A percentile compares a stretch with the other conserved stretches of the same genome.
Conservation (phyloP, 2,888 invertebrate species). For the Hirtodrosophila histrioides region DNA sequence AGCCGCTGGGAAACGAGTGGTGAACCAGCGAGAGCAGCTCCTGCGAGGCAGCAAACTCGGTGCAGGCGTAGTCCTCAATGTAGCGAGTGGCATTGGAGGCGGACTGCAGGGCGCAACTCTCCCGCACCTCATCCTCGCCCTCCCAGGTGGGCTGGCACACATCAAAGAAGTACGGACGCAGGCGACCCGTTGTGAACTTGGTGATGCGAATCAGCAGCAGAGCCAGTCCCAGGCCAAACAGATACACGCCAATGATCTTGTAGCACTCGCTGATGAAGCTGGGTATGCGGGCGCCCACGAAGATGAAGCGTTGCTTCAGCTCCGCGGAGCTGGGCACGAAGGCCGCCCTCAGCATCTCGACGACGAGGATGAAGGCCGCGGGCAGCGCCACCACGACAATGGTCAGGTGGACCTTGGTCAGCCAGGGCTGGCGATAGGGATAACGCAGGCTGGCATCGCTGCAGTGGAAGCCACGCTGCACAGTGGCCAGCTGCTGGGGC, state of each 20-base stretch:
- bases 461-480: constrained; percentile 94
- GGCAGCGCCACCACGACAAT: constrained; percentile 71
- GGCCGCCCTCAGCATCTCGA: constrained; percentile 78
- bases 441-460: constrained; percentile 95
- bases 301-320: constrained; percentile 67
- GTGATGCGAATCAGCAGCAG: constrained; percentile 55
- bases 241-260: constrained; percentile 73
- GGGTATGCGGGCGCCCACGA: constrained; percentile 74
- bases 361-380: constrained; percentile 66
- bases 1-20: constrained; percentile 78
- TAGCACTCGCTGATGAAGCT: constrained; percentile 80
- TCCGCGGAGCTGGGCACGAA: constrained; percentile 50
- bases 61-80: constrained; percentile 66
- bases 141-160: constrained; percentile 75
- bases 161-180: constrained; percentile 77
- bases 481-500: constrained; percentile 64
- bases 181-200: constrained; percentile 65
- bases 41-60: constrained; percentile 63
- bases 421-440: constrained; percentile 86
- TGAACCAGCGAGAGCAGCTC: constrained; percentile 67
- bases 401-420: constrained; percentile 75
- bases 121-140: constrained; percentile 13
- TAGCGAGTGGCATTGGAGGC: constrained; percentile 32
- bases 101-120: constrained; percentile 29
- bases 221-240: constrained; percentile 74